Base-by-base conservation (phyloP, 2,888 invertebrate genomes). In the Pilophorus perplexus region DNA sequence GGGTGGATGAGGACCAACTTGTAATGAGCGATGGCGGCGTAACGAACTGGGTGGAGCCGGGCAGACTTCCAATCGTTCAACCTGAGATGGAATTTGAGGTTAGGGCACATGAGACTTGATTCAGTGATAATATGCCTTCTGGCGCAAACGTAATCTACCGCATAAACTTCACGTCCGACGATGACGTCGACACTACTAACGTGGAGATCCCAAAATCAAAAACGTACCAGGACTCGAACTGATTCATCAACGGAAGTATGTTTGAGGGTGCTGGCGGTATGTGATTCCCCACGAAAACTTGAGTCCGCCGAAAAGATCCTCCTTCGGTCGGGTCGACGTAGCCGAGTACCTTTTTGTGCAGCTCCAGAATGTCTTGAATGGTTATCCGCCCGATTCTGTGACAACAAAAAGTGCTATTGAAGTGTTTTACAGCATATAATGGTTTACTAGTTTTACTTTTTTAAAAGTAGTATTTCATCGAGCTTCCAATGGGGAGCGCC, bases 1-100 rank as follows among this genome's bases (percentile, higher is more conserved):
- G 98, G 98, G 80, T 98, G 98, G 72, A 98, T 95, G 75, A 91
- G 90, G 0, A 98, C 98, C 46, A 98, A 78, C 79, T 95, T 95
- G 79, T 97, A 98, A 79, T 98, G 98, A 0, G 95, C 96, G 62
- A 97, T 79, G 0, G 98, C 97, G 57, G 97, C 96, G 75, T 90
- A 90, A 84, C 87, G 85, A 3, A 96, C 89, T 18, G 95, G 93
- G 80, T 96, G 95, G 78, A 96, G 80, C 12, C 62, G 37, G 42
- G 86, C 85, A 69, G 88, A 78, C 6, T 92, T 90, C 71, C 93
- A 92, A 0, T 93, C 92, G 78, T 91, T 92, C 6, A 98, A 78
- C 68, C 68, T 68, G 37, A 37, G n/a, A n/a, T n/a, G n/a, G n/a
- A n/a, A n/a, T n/a, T n/a, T n/a, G n/a, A n/a, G n/a, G n/a, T n/a